Base-by-base conservation (phyloP, 2,797 vertebrate species). In the Denticeps clupeoides region DNA sequence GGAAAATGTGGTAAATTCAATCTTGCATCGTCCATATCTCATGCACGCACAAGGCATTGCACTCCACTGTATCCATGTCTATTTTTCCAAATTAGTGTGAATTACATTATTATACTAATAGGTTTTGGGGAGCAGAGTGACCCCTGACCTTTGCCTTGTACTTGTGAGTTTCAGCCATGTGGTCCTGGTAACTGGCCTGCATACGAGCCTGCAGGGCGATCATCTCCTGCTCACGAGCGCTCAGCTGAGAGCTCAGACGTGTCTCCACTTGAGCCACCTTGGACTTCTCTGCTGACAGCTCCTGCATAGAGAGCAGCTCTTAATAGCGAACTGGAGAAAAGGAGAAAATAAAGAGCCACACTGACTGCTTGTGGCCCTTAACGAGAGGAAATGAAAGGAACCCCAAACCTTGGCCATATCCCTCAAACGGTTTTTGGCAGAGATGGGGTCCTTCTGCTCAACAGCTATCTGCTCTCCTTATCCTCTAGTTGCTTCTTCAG, bases 401-500 rank as follows among this genome's bases (percentile, higher is more conserved):
- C 4, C 1, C 4, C 67, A 51, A 59, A 94, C 93, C 89, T 94
- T 94, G 47, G 73, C 82, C 46, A 96, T 76, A 32, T 96, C 93
- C 59, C 88, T 73, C 31, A 91, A 75, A 37, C 86, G 89, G 68
- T 82, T 89, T 73, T 78, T 93, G 50, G 82, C 86, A 2, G 77
- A 80, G 1, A 83, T 66, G 0, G 74, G 60, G 0, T 91, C 90
- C 55, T 94, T 89, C 60, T 94, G 90, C 57, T 94, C 89, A 0
- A 85, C 52, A 0, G 75, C 53, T 54, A 98, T 81, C 61, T 90
- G 87, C 63, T 87, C 57, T 96, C 90, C 56, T 76, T 88, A 56
- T 98, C 93, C 33, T 98, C 93, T 70, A 98, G 73, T 51, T 95
- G 93, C 40, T 89, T 89, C 65, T 90, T 95, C 69, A 97, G 71